These are phyloP conservation scores for Dolomedes plantarius DNA, from an alignment of 2,888 invertebrate genomes.

Conservation along the genomic window DNA sequence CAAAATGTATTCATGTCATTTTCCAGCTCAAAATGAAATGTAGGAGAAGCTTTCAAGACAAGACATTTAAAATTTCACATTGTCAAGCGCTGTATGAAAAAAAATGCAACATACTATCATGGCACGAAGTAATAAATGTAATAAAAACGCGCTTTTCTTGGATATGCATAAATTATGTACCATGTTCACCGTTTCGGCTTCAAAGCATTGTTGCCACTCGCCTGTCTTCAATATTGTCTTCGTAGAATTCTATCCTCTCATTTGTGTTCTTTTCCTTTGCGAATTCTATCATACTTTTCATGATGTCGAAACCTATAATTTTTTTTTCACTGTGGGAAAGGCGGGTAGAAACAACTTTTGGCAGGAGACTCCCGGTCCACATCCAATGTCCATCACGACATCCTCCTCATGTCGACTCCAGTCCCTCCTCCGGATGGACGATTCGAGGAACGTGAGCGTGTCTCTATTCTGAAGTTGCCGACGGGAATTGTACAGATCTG, in stretches of 20 bases:
- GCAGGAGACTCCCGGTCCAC: conserved; percentile 33
- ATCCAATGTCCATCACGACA: conserved; percentile 31
- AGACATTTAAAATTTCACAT: no score
- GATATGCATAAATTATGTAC: no score
- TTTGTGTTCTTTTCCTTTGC: conserved; percentile 50
- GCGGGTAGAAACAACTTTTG: not conserved
- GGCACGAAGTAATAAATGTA: no score
- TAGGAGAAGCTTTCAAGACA: no score
- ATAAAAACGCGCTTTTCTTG: no score
- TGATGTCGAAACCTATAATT: conserved; percentile 55
- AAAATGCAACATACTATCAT: no score
- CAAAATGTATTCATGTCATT: no score
- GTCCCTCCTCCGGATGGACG: not conserved
- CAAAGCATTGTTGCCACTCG: not conserved
- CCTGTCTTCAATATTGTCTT: conserved; percentile 41
- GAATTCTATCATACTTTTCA: conserved; percentile 55
- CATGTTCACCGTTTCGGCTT: no score
- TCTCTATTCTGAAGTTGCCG: not conserved
- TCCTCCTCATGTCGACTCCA: conserved; percentile 20
- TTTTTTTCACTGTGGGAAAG: conserved; percentile 10
- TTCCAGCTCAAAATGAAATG: no score
- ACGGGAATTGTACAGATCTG: no score
- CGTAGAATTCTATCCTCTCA: conserved; percentile 31
- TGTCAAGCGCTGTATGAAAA: no score
- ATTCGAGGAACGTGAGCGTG: not conserved